Percentiles rank a stretch among this genome's conserved stretches.
Evolutionary conservation across 2,113 vertebrate genomes (phyloP).

Genomic region (Centrocercus urophasianus): DNA sequence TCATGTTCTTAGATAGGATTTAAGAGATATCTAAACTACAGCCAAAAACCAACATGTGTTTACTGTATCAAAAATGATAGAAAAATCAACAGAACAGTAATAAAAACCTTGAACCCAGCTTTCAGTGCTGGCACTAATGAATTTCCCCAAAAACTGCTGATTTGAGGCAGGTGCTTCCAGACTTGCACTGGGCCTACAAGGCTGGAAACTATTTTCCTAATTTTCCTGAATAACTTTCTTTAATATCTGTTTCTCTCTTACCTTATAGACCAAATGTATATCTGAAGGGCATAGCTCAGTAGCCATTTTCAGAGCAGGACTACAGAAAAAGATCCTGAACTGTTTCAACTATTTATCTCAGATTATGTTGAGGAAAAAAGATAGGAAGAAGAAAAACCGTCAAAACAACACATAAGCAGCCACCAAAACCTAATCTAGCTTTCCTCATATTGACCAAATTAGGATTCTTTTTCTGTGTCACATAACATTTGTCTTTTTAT

Average conservation of each 20-base stretch:
- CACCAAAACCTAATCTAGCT: background rate
- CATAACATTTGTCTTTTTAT: background rate
- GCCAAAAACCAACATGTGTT: background rate
- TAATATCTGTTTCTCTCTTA: background rate
- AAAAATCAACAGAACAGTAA: background rate
- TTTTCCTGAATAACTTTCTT: accelerated
- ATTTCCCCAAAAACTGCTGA: background rate
- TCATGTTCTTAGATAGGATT: background rate
- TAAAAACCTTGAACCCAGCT: background rate
- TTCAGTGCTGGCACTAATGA: background rate
- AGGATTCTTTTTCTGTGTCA: background rate
- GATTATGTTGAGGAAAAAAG: background rate
- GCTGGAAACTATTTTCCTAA: background rate
- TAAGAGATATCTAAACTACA: background rate
- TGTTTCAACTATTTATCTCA: background rate
- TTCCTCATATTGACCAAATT: background rate
- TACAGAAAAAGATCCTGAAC: background rate
- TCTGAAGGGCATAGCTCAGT: background rate
- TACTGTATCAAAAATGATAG: background rate
- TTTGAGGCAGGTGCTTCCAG: background rate
- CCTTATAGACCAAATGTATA: background rate
- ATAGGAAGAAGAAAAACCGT: accelerated
- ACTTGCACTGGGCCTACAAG: background rate
- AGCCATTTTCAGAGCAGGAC: background rate
- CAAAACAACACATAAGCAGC: background rate